Conservation (phyloP, 2,797 vertebrate species). For the Schizothorax lantsangensis region DNA sequence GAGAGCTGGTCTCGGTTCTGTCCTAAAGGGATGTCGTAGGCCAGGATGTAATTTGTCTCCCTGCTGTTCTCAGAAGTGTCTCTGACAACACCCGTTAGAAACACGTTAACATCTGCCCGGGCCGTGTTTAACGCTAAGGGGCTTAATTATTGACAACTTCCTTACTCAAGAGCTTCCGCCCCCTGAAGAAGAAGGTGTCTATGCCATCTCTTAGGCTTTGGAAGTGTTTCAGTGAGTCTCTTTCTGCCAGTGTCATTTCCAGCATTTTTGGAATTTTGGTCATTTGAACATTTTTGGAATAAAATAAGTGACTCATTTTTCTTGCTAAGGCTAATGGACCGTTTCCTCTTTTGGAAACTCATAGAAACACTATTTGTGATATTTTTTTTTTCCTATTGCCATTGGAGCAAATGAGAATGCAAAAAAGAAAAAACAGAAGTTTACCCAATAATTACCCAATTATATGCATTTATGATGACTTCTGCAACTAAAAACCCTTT, state of each 20-base stretch:
- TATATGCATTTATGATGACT: too few relatives aligned
- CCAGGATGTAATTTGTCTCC: constrained; percentile 37
- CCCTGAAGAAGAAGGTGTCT: constrained; percentile 61
- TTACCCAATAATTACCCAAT: too few relatives aligned
- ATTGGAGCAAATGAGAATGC: too few relatives aligned
- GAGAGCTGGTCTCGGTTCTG: neutral
- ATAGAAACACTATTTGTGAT: neutral
- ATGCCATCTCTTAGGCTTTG: neutral
- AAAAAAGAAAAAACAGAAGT: too few relatives aligned
- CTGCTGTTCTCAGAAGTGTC: constrained; percentile 31
- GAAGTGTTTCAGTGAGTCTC: neutral
- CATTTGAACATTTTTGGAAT: neutral
- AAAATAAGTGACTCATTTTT: neutral
- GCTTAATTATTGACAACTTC: constrained; percentile 72
- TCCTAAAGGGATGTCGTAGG: constrained; percentile 15
- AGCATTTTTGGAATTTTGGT: neutral
- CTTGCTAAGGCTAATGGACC: too few relatives aligned
- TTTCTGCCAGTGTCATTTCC: neutral
- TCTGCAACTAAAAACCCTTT: too few relatives aligned
- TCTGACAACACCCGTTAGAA: constrained; percentile 32
- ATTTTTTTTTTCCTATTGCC: too few relatives aligned
- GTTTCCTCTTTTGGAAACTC: neutral
- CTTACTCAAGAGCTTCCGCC: constrained; percentile 58
- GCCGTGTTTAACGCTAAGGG: neutral
- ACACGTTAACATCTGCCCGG: constrained; percentile 35